Evolutionary conservation across 2,113 vertebrate genomes (phyloP).

Genomic region (Hypocryptadius cinnamomeus): DNA sequence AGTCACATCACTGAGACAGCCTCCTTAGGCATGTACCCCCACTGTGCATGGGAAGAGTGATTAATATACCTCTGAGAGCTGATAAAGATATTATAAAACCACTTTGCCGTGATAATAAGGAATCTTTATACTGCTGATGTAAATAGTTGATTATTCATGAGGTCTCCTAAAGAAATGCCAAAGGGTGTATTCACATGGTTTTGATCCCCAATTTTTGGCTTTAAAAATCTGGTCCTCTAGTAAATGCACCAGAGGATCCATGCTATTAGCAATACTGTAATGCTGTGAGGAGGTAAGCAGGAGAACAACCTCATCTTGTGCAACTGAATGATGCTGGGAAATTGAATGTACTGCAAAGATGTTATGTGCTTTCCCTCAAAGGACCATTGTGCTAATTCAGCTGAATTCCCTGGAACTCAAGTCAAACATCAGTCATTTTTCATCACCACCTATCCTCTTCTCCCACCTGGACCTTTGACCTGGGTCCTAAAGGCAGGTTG

Average conservation of each 20-base stretch:
- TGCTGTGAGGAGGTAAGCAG: not conserved
- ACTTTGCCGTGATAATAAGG: not conserved
- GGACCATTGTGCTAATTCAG: not conserved
- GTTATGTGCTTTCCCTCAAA: not conserved
- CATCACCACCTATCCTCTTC: not conserved
- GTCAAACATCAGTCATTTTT: not conserved
- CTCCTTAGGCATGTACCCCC: fast-evolving
- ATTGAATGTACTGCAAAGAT: not conserved
- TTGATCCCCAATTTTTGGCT: not conserved
- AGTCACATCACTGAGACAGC: not conserved
- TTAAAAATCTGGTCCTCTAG: not conserved
- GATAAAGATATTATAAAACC: not conserved
- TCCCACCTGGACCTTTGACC: not conserved
- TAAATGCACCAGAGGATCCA: not conserved
- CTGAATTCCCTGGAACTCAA: not conserved
- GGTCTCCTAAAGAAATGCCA: not conserved
- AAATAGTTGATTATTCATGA: not conserved
- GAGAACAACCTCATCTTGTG: not conserved
- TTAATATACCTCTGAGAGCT: not conserved
- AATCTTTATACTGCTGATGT: not conserved
- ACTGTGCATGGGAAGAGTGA: not conserved
- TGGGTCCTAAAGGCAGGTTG: not conserved
- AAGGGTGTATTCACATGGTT: not conserved
- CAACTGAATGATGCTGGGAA: not conserved
- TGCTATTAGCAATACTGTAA: not conserved